Conservation (phyloP, 2,113 vertebrate species). For the Pteropus alecto region DNA sequence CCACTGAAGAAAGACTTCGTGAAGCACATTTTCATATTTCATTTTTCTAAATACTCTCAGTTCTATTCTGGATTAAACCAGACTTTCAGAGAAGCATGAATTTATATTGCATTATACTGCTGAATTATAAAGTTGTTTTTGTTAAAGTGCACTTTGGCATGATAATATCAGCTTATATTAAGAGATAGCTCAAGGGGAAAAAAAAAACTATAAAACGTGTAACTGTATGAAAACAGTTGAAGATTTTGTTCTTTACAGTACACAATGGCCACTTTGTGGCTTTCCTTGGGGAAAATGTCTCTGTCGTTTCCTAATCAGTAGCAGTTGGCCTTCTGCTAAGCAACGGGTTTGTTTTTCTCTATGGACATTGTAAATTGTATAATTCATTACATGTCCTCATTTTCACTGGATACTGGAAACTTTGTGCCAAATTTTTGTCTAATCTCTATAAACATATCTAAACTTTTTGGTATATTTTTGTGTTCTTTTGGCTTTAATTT, state of each 20-base stretch:
- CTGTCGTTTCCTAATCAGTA: background rate
- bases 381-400: background rate
- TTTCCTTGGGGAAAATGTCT: background rate
- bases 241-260: background rate
- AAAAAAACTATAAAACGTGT: background rate
- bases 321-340: slow-evolving; percentile 19
- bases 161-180: slow-evolving; percentile 29
- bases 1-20: background rate
- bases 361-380: background rate
- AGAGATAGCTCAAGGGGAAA: background rate
- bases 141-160: background rate
- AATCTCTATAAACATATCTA: background rate
- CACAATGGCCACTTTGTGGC: slow-evolving; percentile 11
- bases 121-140: slow-evolving; percentile 16
- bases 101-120: background rate
- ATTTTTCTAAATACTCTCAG: background rate
- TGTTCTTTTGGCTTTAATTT: background rate
- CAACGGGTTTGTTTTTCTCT: background rate
- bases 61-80: background rate
- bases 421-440: background rate
- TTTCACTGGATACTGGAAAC: background rate
- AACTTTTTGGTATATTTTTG: background rate
- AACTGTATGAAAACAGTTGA: background rate
- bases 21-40: background rate
- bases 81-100: background rate